These are phyloP conservation scores for Muntiacus reevesi DNA, from an alignment of 2,113 vertebrate species.

Conservation along the genomic window DNA sequence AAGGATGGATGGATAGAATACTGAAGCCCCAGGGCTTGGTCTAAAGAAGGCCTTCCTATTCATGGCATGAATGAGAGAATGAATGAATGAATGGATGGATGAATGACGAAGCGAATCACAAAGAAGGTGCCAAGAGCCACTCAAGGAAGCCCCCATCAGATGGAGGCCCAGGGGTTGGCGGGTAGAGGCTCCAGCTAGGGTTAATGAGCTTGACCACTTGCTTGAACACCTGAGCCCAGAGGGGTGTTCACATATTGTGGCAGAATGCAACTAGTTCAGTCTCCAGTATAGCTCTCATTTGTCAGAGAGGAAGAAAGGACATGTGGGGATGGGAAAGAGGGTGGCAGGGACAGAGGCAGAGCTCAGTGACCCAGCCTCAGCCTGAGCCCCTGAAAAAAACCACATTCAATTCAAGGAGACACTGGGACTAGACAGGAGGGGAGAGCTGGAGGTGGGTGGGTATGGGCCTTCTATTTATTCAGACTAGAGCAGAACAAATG, in stretches of 20 bases:
- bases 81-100: background rate
- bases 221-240: background rate
- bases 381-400: conserved; percentile 24
- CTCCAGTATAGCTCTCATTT: background rate
- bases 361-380: background rate
- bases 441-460: background rate
- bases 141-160: background rate
- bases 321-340: background rate
- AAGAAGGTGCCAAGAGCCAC: background rate
- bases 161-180: background rate
- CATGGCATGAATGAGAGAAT: background rate
- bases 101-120: background rate
- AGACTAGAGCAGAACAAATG: conserved; percentile 66
- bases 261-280: conserved; percentile 47
- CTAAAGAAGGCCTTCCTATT: background rate
- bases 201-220: conserved; percentile 40
- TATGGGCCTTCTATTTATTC: conserved; percentile 52
- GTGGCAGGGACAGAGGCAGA: background rate
- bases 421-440: background rate
- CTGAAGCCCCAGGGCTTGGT: background rate
- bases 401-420: conserved; percentile 45
- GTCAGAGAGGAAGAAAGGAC: background rate
- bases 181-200: background rate
- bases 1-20: background rate
- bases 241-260: fast-evolving